Conservation (phyloP, 2,888 invertebrate species). For the Cordylochernes scorpioides region DNA sequence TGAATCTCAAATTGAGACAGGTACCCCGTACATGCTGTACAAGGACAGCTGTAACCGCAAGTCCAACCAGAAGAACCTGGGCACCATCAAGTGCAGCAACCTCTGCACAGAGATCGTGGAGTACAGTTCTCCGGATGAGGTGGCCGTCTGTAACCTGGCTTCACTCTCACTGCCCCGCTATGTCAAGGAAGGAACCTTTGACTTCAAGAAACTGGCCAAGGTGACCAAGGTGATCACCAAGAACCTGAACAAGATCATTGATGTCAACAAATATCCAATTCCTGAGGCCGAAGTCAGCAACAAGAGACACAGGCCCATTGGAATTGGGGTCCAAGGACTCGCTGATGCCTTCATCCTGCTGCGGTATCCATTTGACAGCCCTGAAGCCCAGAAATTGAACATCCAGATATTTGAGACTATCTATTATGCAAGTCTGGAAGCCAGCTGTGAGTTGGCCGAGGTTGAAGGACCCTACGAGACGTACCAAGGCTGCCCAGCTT, state of each 20-base stretch:
- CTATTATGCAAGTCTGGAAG: slow-evolving; percentile 78
- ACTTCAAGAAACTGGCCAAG: slow-evolving; percentile 58
- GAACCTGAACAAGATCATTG: slow-evolving; percentile 88
- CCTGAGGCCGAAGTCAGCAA: slow-evolving; percentile 48
- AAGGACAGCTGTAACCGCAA: slow-evolving; percentile 90
- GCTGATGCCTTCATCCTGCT: slow-evolving; percentile 85
- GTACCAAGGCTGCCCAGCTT: slow-evolving; percentile 67
- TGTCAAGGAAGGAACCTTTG: slow-evolving; percentile 38
- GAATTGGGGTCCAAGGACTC: slow-evolving; percentile 84
- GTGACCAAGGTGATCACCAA: slow-evolving; percentile 61
- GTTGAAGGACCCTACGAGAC: slow-evolving; percentile 60
- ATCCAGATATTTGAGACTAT: slow-evolving; percentile 90
- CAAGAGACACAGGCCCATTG: slow-evolving; percentile 21
- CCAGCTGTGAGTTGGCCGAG: slow-evolving; percentile 74
- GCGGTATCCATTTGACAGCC: slow-evolving; percentile 72
- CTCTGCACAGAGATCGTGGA: slow-evolving; percentile 93
- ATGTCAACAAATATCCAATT: slow-evolving; percentile 80
- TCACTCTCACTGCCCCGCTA: slow-evolving; percentile 89
- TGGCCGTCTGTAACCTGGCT: slow-evolving; percentile 90
- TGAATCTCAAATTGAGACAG: slow-evolving; percentile 85
- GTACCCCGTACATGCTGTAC: slow-evolving; percentile 87
- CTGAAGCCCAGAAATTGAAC: slow-evolving; percentile 55
- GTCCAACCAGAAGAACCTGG: slow-evolving; percentile 89
- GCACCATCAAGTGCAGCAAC: slow-evolving; percentile 92
- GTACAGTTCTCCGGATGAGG: slow-evolving; percentile 65